phyloP scores from a whole-genome alignment of 1,140 invertebrate genomes.

The Goniozus legneri region DNA sequence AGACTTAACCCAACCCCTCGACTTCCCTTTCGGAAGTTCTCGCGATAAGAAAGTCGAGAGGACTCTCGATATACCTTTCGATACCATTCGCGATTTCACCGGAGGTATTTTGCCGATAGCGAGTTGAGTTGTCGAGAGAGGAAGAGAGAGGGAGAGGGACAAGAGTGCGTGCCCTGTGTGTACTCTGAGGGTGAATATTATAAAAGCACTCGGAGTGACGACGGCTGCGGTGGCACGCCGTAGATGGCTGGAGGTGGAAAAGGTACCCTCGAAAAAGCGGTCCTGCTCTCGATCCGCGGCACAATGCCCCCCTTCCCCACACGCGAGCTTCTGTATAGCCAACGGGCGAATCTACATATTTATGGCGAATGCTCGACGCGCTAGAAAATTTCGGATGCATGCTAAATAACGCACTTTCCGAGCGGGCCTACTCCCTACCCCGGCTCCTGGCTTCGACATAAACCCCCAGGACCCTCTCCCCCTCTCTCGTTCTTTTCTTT shows the following conservation, averaged over 20 bases:
- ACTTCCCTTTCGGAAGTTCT: no score
- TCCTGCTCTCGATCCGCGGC: conserved; percentile 14
- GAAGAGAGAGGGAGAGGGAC: conserved; percentile 10
- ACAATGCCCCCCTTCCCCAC: no score
- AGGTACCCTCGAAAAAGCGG: conserved; percentile 19
- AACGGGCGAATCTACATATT: conserved; percentile 38
- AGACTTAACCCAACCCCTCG: no score
- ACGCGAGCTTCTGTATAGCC: no score
- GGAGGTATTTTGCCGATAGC: conserved; percentile 1
- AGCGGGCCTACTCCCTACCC: no score
- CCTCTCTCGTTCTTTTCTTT: no score
- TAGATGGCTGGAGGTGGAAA: conserved; percentile 12
- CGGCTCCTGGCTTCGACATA: no score
- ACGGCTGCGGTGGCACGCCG: neutral
- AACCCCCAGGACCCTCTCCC: no score
- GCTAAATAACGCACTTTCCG: conserved; percentile 40
- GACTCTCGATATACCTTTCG: no score
- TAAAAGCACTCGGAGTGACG: conserved; percentile 36
- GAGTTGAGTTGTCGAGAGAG: neutral
- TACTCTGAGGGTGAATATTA: conserved; percentile 41
- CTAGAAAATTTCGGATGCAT: conserved; percentile 43
- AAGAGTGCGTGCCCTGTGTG: conserved; percentile 14
- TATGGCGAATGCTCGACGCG: conserved; percentile 36
- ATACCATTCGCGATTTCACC: no score
- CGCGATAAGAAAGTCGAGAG: no score